These are phyloP conservation scores for Rhyacophila evoluta DNA, from an alignment of 2,888 invertebrate genomes.

Conservation along the genomic window DNA sequence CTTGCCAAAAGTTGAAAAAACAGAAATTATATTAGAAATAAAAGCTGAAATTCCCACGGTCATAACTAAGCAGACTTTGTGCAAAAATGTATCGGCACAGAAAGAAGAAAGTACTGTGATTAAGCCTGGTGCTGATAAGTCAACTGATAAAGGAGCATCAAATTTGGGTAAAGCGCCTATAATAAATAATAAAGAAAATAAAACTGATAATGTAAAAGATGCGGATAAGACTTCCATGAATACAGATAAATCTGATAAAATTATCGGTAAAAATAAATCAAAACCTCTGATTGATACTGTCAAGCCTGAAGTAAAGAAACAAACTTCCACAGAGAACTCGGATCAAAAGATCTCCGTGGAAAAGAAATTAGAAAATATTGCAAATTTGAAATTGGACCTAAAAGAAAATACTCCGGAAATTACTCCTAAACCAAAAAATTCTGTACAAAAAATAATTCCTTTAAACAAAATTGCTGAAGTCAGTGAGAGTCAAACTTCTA, in stretches of 20 bases:
- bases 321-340: not conserved
- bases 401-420: not conserved
- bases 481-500: slow-evolving; percentile 15
- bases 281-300: not conserved
- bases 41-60: slow-evolving; percentile 1
- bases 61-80: not conserved
- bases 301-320: not conserved
- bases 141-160: not conserved
- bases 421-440: not conserved
- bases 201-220: not conserved
- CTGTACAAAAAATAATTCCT: not conserved
- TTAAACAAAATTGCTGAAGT: slow-evolving; percentile 20
- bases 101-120: too few relatives aligned
- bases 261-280: not conserved
- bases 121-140: too few relatives aligned
- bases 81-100: slow-evolving; percentile 10
- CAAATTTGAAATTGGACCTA: not conserved
- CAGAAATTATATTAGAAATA: not conserved
- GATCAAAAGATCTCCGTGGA: not conserved
- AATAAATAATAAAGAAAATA: not conserved
- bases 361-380: not conserved
- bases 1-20: slow-evolving; percentile 27
- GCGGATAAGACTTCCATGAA: not conserved
- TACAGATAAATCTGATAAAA: not conserved
- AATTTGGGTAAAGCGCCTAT: not conserved